Evolutionary conservation across 2,113 vertebrate species (phyloP).

Genomic region (Sinocyclocheilus anophthalmus): DNA sequence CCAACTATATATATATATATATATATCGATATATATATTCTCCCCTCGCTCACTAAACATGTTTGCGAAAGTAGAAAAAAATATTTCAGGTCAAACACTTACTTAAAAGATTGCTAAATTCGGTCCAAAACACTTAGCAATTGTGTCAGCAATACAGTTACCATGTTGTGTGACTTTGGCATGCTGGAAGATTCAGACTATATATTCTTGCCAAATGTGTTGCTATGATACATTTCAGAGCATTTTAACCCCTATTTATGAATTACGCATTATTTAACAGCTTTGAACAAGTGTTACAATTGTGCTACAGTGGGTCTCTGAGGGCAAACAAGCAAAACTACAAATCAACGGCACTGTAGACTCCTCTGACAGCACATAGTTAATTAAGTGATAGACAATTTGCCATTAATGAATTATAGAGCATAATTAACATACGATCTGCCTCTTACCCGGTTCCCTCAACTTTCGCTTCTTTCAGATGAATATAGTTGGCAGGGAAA

Average conservation of each 20-base stretch:
- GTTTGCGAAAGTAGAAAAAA: background rate
- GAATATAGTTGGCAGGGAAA: constrained; percentile 91
- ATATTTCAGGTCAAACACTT: background rate
- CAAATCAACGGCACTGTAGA: background rate
- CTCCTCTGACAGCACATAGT: background rate
- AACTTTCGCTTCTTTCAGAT: constrained; percentile 88
- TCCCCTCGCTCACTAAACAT: background rate
- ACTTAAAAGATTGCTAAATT: background rate
- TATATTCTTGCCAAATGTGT: background rate
- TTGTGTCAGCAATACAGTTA: background rate
- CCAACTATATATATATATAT: too few relatives aligned
- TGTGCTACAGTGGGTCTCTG: too few relatives aligned
- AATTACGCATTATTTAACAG: background rate
- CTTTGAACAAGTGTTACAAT: background rate
- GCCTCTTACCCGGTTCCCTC: constrained; percentile 88
- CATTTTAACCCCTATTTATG: background rate
- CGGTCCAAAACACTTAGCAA: background rate
- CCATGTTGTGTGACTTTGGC: background rate
- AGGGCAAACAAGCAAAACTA: background rate
- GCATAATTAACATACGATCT: constrained; percentile 16
- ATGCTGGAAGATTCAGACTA: background rate
- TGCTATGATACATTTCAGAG: constrained; percentile 2
- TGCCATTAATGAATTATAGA: constrained; percentile 38
- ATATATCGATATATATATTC: too few relatives aligned
- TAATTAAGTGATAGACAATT: constrained; percentile 32